Evolutionary conservation across 2,113 vertebrate genomes (phyloP), one percentile per base, ranked within the genome.

Genomic region (Poecile atricapillus): DNA sequence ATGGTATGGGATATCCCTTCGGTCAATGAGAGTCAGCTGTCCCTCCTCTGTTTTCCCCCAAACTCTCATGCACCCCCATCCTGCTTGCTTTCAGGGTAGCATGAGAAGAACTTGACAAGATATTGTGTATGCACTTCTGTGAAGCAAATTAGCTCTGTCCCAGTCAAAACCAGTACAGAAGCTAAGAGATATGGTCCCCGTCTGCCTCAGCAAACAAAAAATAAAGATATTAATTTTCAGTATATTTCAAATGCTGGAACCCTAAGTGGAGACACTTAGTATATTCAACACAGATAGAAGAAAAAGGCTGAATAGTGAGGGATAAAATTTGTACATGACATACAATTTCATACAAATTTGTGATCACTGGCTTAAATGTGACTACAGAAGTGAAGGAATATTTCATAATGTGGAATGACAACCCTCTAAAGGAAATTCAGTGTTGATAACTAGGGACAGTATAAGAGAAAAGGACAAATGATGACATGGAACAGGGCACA

Each of bases 21-120:
- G 37, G n/a, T 27, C 15, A 39, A 6, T 8, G 5, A 3, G 12
- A 33, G 11, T 31, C 49, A 69, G 7, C 10, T 47, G 10, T 35
- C 21, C 16, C 0, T 0, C 9, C 9, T 44, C 30, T 31, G 10
- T 22, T 27, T 10, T 13, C 11, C 15, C 20, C 6, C 23, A 71
- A 3, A 13, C 0, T 19, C 11, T 39, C 52, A 10, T 13, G 8
- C 10, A 62, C 2, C 8, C 4, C 8, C 8, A 63, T 4, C 9
- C 35, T 46, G 2, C 17, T 55, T 3, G 1, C 30, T 55, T 30
- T 13, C 4, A 2, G 12, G 24, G 9, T 5, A 7, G 12, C 4
- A 11, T n/a, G 19, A 59, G 21, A 55, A 53, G 28, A 2, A 30
- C 14, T 46, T 47, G 18, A 49, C 19, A 0, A 50, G 10, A 35